Conservation (phyloP, 1,140 invertebrate species). For the Antheraea mylitta region DNA sequence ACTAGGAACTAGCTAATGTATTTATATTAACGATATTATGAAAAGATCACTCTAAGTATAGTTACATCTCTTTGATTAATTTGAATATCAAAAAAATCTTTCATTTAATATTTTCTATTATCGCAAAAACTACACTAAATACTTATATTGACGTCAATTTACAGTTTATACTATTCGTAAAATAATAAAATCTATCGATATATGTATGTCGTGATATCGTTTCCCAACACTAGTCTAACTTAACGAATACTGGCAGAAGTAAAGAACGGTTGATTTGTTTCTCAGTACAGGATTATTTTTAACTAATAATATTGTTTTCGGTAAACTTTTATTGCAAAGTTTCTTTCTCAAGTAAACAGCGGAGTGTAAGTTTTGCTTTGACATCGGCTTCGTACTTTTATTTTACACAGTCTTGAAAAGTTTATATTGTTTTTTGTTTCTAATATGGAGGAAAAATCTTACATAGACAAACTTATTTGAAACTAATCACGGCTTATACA, state of each 20-base stretch:
- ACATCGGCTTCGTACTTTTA: background rate
- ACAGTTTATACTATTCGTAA: background rate
- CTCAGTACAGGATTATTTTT: slow-evolving; percentile 11
- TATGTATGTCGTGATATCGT: background rate
- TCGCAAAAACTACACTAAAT: too few species aligned
- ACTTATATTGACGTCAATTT: too few species aligned
- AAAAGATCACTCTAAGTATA: too few species aligned
- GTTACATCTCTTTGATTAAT: too few species aligned
- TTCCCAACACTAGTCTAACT: slow-evolving; percentile 10
- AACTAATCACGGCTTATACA: too few species aligned
- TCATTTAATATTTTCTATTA: too few species aligned
- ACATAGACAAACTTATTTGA: too few species aligned
- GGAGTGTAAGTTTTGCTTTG: background rate
- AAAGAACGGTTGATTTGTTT: slow-evolving; percentile 20
- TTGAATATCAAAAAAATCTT: too few species aligned
- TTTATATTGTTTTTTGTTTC: too few species aligned
- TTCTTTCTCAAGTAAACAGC: background rate
- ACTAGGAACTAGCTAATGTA: too few species aligned
- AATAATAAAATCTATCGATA: background rate
- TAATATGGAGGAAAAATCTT: too few species aligned
- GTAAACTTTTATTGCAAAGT: background rate
- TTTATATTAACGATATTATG: too few species aligned
- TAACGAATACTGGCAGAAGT: slow-evolving; percentile 14
- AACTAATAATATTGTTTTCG: slow-evolving; percentile 9
- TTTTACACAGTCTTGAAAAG: background rate